Percentiles rank a stretch among this genome's conserved stretches.
phyloP scores from a whole-genome alignment of 2,888 invertebrate species.

The Tiliacea citrago region DNA sequence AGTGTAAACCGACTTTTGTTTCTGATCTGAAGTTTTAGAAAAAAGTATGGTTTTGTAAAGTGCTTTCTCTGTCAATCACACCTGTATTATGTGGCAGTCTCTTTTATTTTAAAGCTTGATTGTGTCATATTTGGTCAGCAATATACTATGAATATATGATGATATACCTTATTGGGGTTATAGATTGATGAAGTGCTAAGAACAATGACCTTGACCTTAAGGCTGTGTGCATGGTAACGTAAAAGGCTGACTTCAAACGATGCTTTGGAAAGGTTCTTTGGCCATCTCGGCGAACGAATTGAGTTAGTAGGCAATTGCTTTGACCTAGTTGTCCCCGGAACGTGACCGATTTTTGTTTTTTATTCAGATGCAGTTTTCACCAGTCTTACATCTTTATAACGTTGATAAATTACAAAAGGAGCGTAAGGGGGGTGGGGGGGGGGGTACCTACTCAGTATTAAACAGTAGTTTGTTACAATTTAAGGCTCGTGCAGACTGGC shows the following conservation, averaged over 20 bases:
- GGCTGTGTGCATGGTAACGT: not conserved
- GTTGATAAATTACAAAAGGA: not conserved
- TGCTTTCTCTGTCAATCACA: not conserved
- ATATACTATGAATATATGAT: slow-evolving; percentile 14
- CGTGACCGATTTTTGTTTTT: not conserved
- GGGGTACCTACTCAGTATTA: no score
- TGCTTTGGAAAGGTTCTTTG: not conserved
- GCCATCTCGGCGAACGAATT: slow-evolving; percentile 1
- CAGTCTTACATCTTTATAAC: not conserved
- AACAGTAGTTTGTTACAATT: not conserved
- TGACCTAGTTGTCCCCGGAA: slow-evolving; percentile 16
- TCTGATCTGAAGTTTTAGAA: not conserved
- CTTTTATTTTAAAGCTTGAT: not conserved
- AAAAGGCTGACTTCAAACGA: not conserved
- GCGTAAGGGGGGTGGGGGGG: no score
- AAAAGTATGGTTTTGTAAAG: not conserved
- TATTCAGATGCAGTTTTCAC: not conserved
- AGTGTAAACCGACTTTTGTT: not conserved
- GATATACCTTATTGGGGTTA: not conserved
- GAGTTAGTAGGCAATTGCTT: slow-evolving; percentile 23
- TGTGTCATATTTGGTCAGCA: slow-evolving; percentile 2
- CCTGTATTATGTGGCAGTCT: no score
- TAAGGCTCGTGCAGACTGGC: no score
- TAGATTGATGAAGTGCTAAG: not conserved
- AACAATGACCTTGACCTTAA: slow-evolving; percentile 5